Evolutionary conservation across 2,797 vertebrate genomes (phyloP), one percentile per base, ranked within the genome.

Genomic region (Sciurus carolinensis): DNA sequence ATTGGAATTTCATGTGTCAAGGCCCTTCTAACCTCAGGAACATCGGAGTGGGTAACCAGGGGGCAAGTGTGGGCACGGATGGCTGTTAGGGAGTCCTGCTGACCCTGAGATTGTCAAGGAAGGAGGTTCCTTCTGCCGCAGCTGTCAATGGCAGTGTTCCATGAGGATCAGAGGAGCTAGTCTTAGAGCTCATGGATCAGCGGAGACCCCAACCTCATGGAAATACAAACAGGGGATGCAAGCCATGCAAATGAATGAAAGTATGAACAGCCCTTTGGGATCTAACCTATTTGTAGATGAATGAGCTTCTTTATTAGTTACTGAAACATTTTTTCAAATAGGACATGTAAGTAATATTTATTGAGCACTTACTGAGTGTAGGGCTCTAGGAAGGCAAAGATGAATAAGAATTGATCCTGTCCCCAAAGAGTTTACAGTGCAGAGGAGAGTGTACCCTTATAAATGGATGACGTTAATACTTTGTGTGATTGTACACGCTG

Each of bases 261-360:
- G 24, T 26, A 13, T 22, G 44, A 64, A 36, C 42, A 24, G 18
- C 44, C 22, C 69, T 42, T 69, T 28, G 17, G 71, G 7, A 62
- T 73, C 69, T 71, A 62, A 91, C 26, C 42, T 62, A 36, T 59
- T 84, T 86, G 20, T 69, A 86, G 42, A 14, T 4, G 36, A 75
- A n/a, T n/a, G 54, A 64, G 64, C 20, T 77, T 30, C 81, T 67
- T 84, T 22, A 26, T 89, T 71, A 57, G 52, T 79, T 86, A 62
- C 69, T 57, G 26, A 83, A 54, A 18, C 15, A 42, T n/a, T 82
- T 92, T 62, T 93, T 92, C 75, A 57, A 77, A 83, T 87, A 69
- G 44, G 52, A 87, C 28, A 4, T 71, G 18, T 86, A n/a, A 69
- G 36, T 28, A 66, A 18, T 71, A 72, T 47, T 83, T 77, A 57